A percentile compares a stretch with the other conserved stretches of the same genome.
Conservation (phyloP, 2,113 vertebrate species). For the Microcebus griseorufus region DNA sequence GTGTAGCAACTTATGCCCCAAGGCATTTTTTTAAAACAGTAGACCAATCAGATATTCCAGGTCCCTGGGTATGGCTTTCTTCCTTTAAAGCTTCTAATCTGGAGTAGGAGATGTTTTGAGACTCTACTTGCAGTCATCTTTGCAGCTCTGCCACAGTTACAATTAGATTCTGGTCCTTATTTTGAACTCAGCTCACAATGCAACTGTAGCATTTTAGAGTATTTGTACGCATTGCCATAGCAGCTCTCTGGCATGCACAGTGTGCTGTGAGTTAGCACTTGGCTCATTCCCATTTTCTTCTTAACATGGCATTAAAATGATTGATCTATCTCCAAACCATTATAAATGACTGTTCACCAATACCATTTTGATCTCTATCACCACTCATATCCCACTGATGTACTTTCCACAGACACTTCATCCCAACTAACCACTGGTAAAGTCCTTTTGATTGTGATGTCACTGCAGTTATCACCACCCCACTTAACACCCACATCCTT, state of each 20-base stretch:
- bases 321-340: neutral
- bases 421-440: too few species aligned
- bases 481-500: rapidly evolving
- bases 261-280: neutral
- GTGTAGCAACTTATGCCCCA: neutral
- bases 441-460: neutral
- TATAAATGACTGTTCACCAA: neutral
- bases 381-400: neutral
- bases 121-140: neutral
- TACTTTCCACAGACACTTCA: neutral
- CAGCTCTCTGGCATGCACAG: neutral
- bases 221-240: neutral
- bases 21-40: neutral
- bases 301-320: neutral
- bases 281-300: neutral
- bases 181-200: neutral
- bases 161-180: neutral
- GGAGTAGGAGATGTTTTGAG: neutral
- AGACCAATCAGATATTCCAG: neutral
- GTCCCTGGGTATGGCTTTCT: neutral
- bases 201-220: neutral
- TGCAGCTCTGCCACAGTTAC: neutral
- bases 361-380: neutral
- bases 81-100: neutral
- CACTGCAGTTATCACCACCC: neutral